These are phyloP conservation scores for Dicrurus megarhynchus DNA, from an alignment of 2,113 vertebrate species.

Conservation along the genomic window DNA sequence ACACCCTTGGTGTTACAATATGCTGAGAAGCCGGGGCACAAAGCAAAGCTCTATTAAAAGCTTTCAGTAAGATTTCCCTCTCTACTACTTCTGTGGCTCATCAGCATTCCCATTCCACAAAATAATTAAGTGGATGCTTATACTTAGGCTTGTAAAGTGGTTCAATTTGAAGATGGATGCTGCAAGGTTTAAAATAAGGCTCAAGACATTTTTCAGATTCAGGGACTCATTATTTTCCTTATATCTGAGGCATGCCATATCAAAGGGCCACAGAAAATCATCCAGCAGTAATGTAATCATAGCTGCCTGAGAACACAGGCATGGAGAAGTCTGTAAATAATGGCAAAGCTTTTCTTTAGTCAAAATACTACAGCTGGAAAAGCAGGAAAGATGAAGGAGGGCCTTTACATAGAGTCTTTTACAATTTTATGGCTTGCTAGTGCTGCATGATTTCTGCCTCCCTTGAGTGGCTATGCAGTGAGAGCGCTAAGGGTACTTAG, in stretches of 20 bases:
- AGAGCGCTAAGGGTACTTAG: background rate
- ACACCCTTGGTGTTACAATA: background rate
- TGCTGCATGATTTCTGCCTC: background rate
- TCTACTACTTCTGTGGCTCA: background rate
- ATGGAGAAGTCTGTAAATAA: background rate
- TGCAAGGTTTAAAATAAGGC: background rate
- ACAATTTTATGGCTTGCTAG: background rate
- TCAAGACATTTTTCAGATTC: background rate
- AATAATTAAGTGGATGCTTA: background rate
- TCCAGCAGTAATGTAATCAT: background rate
- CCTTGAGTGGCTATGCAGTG: background rate
- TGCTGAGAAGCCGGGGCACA: background rate
- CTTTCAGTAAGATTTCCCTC: background rate
- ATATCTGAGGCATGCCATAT: background rate
- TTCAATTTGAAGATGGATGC: background rate
- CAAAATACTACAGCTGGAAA: background rate
- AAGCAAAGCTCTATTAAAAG: background rate
- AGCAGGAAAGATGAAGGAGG: background rate
- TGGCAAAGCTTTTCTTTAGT: background rate
- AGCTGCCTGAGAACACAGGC: background rate
- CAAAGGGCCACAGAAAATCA: background rate
- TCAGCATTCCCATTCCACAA: background rate
- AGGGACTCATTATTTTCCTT: background rate
- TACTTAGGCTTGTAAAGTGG: background rate
- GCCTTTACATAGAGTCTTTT: background rate